A percentile compares a stretch with the other conserved stretches of the same genome.
These are phyloP conservation scores for Sminthurinus aureus DNA, from an alignment of 2,888 invertebrate species.

Conservation along the genomic window DNA sequence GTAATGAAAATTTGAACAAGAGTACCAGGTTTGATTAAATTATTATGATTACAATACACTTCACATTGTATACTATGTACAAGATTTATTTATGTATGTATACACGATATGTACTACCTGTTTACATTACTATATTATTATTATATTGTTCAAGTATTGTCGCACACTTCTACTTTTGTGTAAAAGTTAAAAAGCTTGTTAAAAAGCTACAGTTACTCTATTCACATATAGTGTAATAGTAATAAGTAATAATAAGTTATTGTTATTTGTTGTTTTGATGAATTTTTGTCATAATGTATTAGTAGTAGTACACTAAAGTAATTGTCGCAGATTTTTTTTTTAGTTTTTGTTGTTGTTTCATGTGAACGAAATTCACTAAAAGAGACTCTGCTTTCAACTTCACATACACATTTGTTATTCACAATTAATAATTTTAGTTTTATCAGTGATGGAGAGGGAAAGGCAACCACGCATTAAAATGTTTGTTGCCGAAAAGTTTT, in stretches of 20 bases:
- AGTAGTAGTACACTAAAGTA: background rate
- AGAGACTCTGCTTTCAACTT: no score
- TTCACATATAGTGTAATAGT: slow-evolving; percentile 11
- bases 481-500: background rate
- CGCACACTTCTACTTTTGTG: slow-evolving; percentile 55
- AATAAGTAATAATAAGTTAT: background rate
- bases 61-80: slow-evolving; percentile 26
- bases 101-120: background rate
- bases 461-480: background rate
- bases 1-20: slow-evolving; percentile 19
- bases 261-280: background rate
- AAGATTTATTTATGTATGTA: slow-evolving; percentile 42
- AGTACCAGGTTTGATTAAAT: background rate
- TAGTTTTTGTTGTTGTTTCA: background rate
- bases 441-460: background rate
- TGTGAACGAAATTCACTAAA: background rate
- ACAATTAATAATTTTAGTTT: background rate
- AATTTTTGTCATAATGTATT: slow-evolving; percentile 24
- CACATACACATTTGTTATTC: background rate
- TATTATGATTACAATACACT: slow-evolving; percentile 31
- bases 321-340: background rate
- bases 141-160: slow-evolving; percentile 55
- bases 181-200: slow-evolving; percentile 23
- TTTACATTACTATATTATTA: slow-evolving; percentile 27
- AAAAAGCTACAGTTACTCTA: slow-evolving; percentile 17